Conservation (phyloP, 2,888 invertebrate species). For the Lymantria dispar region DNA sequence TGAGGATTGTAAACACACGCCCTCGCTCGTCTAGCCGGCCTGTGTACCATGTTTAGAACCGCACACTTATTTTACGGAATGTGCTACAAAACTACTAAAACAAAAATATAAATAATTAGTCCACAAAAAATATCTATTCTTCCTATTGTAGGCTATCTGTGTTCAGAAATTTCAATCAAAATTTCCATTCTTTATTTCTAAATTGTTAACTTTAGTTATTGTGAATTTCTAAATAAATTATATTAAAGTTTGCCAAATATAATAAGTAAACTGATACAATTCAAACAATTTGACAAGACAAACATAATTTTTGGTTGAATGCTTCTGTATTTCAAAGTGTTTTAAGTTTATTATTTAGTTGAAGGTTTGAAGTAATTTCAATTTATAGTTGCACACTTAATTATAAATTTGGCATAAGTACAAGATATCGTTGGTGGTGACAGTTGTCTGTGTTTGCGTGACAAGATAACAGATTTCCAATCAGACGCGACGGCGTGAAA, state of each 20-base stretch:
- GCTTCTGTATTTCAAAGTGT: constrained; percentile 15
- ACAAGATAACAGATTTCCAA: constrained; percentile 68
- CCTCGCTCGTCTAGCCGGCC: constrained; percentile 12
- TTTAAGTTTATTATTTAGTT: constrained; percentile 18
- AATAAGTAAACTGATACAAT: too few relatives aligned
- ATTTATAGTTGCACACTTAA: constrained; percentile 27
- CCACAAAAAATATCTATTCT: too few relatives aligned
- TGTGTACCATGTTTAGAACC: too few relatives aligned
- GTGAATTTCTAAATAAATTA: too few relatives aligned
- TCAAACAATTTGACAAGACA: constrained; percentile 13
- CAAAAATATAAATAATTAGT: too few relatives aligned
- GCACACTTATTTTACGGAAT: too few relatives aligned
- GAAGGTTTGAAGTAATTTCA: constrained; percentile 26
- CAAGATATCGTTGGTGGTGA: constrained; percentile 22
- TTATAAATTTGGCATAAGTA: constrained; percentile 19
- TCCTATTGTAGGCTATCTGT: too few relatives aligned
- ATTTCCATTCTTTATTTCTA: too few relatives aligned
- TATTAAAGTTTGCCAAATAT: too few relatives aligned
- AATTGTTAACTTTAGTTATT: too few relatives aligned
- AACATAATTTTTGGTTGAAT: constrained; percentile 20
- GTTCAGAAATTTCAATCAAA: too few relatives aligned
- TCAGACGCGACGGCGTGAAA: constrained; percentile 74
- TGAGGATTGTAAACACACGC: constrained; percentile 56
- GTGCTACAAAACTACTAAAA: too few relatives aligned
- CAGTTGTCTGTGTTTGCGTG: constrained; percentile 43